A percentile compares a stretch with the other conserved stretches of the same genome.
Evolutionary conservation across 2,888 invertebrate species (phyloP).

Genomic region (Nowickia ferox): DNA sequence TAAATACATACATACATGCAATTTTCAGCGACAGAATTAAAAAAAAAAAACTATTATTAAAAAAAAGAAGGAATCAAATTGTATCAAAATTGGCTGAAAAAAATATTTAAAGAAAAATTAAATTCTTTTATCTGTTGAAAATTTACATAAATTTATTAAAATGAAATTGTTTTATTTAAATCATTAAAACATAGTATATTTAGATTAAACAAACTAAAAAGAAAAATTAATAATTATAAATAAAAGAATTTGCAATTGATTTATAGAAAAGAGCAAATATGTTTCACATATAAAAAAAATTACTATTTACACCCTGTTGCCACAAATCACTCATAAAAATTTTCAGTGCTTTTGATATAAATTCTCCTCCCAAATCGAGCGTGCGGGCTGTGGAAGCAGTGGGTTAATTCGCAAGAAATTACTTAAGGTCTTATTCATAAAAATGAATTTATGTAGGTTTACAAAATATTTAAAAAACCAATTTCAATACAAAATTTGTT

Average conservation of each 20-base stretch:
- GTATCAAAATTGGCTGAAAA: constrained; percentile 40
- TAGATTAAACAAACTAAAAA: constrained; percentile 25
- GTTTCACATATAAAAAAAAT: not conserved
- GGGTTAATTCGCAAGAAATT: no score
- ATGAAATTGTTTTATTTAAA: constrained; percentile 51
- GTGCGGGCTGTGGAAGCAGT: no score
- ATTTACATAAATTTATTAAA: constrained; percentile 57
- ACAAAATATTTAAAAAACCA: no score
- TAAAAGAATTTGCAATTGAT: constrained; percentile 21
- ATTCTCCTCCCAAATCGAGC: no score
- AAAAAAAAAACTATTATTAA: constrained; percentile 22
- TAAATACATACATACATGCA: constrained; percentile 3
- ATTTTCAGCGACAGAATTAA: constrained; percentile 30
- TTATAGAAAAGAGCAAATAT: no score
- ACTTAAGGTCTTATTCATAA: no score
- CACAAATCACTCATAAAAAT: no score
- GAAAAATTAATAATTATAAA: not conserved
- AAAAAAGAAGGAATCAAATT: not conserved
- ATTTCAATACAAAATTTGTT: no score
- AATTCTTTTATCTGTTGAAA: constrained; percentile 57
- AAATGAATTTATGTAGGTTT: no score
- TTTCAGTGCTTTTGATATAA: no score
- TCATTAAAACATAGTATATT: constrained; percentile 38
- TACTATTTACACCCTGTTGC: not conserved
- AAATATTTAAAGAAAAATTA: constrained; percentile 20